These are phyloP conservation scores for Ptychadena robeensis DNA, from an alignment of 2,797 vertebrate species.

Conservation along the genomic window DNA sequence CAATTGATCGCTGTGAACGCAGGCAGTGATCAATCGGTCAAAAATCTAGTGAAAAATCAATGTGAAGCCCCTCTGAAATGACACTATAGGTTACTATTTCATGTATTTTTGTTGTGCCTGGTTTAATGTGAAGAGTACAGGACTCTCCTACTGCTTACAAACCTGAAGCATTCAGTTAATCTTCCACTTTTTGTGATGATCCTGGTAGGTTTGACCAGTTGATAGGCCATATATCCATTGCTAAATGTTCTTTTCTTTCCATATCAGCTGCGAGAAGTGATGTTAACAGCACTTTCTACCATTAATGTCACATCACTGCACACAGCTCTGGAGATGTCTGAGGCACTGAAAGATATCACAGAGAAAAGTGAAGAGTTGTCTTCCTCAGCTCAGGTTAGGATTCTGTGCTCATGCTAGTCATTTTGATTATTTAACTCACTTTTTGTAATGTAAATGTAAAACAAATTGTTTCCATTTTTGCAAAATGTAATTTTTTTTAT, in stretches of 20 bases:
- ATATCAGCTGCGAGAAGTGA: constrained; percentile 82
- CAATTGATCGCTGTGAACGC: no score
- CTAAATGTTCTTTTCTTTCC: constrained; percentile 37
- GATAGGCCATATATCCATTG: background rate
- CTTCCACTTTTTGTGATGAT: no score
- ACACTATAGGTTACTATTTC: no score
- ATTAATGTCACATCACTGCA: constrained; percentile 77
- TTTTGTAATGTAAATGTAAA: no score
- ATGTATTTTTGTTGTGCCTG: no score
- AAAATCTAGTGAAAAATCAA: no score
- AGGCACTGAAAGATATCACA: constrained; percentile 85
- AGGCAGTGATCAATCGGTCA: no score
- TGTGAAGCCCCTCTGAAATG: no score
- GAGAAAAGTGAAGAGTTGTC: constrained; percentile 81
- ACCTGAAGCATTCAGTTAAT: no score
- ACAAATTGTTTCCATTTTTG: no score
- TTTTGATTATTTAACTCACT: background rate
- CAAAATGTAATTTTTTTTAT: background rate
- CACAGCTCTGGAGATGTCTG: constrained; percentile 80
- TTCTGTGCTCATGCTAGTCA: background rate
- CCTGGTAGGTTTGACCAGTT: background rate
- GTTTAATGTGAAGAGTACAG: no score
- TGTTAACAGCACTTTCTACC: constrained; percentile 81
- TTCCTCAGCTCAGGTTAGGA: constrained; percentile 81
- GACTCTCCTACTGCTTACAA: no score